Percentiles rank a stretch among this genome's conserved stretches.
phyloP scores from a whole-genome alignment of 2,113 vertebrate species.

The Pelmatolapia mariae region DNA sequence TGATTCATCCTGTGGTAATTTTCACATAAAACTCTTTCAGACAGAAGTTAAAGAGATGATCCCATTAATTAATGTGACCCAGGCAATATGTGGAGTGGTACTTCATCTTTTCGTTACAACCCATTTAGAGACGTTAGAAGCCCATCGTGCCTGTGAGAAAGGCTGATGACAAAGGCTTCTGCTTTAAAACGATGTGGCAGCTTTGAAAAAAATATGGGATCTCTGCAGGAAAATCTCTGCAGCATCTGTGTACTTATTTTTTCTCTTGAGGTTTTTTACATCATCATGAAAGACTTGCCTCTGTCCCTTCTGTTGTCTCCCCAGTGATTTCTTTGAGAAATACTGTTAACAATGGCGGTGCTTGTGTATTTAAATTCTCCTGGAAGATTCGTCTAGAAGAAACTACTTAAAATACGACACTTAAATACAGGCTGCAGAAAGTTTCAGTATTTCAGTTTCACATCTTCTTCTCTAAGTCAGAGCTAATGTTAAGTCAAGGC shows the following conservation, averaged over 20 bases:
- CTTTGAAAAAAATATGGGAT: neutral
- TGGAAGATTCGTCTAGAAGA: neutral
- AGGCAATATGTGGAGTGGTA: neutral
- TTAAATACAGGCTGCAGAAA: neutral
- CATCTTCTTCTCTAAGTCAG: neutral
- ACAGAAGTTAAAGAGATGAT: neutral
- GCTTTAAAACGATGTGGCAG: neutral
- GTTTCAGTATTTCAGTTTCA: neutral
- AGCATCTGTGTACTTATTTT: neutral
- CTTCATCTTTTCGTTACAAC: neutral
- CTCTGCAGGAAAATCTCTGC: neutral
- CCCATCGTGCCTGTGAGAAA: neutral
- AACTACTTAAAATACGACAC: neutral
- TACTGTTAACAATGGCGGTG: neutral
- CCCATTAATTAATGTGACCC: neutral
- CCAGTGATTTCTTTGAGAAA: neutral
- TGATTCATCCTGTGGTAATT: neutral
- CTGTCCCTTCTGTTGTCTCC: neutral
- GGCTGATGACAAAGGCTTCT: neutral
- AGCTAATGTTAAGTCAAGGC: neutral
- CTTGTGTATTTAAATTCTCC: neutral
- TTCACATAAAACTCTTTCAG: neutral
- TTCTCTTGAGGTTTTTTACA: neutral
- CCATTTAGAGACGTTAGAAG: neutral
- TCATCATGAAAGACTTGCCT: neutral